These are phyloP conservation scores for Apodemia mormo DNA, from an alignment of 2,888 invertebrate species.

Conservation along the genomic window DNA sequence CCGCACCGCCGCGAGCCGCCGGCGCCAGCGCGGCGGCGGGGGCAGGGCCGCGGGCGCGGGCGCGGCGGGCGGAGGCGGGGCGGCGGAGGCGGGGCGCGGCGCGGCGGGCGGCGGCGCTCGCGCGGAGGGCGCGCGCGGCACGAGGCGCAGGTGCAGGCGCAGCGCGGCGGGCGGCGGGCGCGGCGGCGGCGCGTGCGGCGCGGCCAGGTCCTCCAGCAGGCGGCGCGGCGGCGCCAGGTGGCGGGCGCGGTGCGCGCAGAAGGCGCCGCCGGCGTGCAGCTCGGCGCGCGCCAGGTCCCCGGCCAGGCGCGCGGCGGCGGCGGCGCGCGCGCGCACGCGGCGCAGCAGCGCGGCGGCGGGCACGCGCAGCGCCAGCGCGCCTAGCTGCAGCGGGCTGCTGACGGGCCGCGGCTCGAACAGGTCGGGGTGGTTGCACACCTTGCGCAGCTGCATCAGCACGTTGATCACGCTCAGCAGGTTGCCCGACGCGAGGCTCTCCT, in stretches of 20 bases:
- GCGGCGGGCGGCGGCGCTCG: too few species aligned
- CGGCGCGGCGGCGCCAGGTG: too few species aligned
- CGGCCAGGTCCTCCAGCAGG: too few species aligned
- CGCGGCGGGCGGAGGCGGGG: conserved; percentile 78
- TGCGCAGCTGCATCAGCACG: conserved; percentile 97
- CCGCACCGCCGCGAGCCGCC: conserved; percentile 74
- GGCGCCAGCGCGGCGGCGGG: conserved; percentile 32
- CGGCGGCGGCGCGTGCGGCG: too few species aligned
- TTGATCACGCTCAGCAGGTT: conserved; percentile 97
- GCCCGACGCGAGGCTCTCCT: conserved; percentile 95
- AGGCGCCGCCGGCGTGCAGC: too few species aligned
- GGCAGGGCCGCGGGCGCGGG: conserved; percentile 82
- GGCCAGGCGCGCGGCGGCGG: conserved; percentile 78
- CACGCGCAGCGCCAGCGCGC: conserved; percentile 59
- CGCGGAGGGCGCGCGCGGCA: too few species aligned
- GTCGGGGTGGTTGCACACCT: conserved; percentile 99
- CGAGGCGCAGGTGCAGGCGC: too few species aligned
- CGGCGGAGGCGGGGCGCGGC: too few species aligned
- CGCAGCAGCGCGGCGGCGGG: conserved; percentile 46
- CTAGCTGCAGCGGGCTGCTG: conserved; percentile 95
- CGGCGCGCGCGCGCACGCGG: conserved; percentile 84
- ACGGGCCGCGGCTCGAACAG: conserved; percentile 98
- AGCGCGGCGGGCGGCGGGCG: too few species aligned
- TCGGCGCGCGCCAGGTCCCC: conserved; percentile 86
- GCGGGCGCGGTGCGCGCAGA: too few species aligned